Evolutionary conservation across 2,113 vertebrate species (phyloP).

Genomic region (Bungarus multicinctus): DNA sequence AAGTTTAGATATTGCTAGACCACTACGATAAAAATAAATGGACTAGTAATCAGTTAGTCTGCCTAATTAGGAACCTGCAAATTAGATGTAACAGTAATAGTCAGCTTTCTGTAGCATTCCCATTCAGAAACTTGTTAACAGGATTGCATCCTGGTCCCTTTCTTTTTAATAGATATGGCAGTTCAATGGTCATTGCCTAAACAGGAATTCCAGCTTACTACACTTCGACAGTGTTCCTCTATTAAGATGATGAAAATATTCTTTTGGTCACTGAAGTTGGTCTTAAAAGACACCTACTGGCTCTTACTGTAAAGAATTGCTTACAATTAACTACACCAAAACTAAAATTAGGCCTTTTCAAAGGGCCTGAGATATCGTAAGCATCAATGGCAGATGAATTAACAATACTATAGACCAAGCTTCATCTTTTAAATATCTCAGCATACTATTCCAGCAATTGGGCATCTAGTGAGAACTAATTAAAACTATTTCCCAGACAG

Average conservation of each 20-base stretch:
- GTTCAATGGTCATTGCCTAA: not conserved
- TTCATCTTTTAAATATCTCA: not conserved
- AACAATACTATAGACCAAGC: not conserved
- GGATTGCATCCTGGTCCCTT: not conserved
- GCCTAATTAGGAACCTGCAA: not conserved
- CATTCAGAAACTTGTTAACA: not conserved
- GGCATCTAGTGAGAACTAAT: not conserved
- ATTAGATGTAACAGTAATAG: not conserved
- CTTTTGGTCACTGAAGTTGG: not conserved
- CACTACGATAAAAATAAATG: not conserved
- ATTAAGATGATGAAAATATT: not conserved
- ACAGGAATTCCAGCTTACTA: not conserved
- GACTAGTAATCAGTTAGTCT: not conserved
- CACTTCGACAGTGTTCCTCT: not conserved
- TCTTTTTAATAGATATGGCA: not conserved
- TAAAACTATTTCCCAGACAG: not conserved
- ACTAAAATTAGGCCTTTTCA: not conserved
- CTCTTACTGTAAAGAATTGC: not conserved
- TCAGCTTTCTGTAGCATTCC: not conserved
- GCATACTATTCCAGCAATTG: not conserved
- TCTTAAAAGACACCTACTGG: not conserved
- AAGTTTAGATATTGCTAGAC: not conserved
- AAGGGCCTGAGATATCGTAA: not conserved
- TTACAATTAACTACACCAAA: not conserved
- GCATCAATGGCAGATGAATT: not conserved